These are phyloP conservation scores for Loriculus beryllinus DNA, from an alignment of 2,797 vertebrate species.

Conservation along the genomic window DNA sequence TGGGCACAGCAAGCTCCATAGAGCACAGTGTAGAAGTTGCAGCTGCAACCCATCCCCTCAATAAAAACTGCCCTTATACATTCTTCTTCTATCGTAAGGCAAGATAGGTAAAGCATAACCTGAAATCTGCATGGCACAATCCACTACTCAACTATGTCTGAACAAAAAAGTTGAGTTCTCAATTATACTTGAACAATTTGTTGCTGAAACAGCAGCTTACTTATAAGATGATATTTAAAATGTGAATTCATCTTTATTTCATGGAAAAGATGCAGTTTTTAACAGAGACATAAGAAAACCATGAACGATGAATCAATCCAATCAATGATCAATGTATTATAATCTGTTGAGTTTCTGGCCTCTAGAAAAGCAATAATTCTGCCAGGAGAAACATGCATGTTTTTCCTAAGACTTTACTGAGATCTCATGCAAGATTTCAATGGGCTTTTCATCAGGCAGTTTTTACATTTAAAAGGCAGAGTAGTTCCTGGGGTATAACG, in stretches of 20 bases:
- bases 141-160: not conserved
- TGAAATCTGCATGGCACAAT: not conserved
- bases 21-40: not conserved
- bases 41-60: not conserved
- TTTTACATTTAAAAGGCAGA: not conserved
- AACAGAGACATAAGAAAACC: not conserved
- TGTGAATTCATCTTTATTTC: not conserved
- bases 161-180: not conserved
- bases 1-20: accelerated
- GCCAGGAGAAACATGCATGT: not conserved
- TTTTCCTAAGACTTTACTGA: not conserved
- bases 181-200: not conserved
- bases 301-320: not conserved
- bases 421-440: not conserved
- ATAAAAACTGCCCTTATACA: not conserved
- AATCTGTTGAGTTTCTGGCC: not conserved
- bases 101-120: not conserved
- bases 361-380: not conserved
- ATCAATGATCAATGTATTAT: not conserved
- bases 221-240: not conserved
- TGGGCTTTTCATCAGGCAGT: not conserved
- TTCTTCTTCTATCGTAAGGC: not conserved
- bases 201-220: not conserved
- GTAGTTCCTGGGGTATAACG: not conserved
- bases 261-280: not conserved